A percentile compares a stretch with the other conserved stretches of the same genome.
Evolutionary conservation across 2,113 vertebrate genomes (phyloP).

Genomic region (Scopus umbretta): DNA sequence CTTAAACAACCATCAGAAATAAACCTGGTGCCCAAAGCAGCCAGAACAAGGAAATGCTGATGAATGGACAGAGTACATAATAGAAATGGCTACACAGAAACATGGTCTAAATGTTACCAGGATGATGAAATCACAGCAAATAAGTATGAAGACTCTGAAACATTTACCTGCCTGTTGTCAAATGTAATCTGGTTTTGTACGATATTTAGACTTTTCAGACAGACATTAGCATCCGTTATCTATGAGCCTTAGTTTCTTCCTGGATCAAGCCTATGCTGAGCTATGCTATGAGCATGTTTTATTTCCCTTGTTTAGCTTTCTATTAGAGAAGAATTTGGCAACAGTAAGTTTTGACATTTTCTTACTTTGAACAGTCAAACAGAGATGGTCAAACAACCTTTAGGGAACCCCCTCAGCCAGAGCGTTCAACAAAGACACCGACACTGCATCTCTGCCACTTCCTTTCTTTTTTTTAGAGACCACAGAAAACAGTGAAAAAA

Average conservation of each 20-base stretch:
- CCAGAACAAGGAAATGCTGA: not conserved
- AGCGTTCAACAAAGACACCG: not conserved
- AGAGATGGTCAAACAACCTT: not conserved
- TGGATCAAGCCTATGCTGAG: not conserved
- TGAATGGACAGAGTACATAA: fast-evolving
- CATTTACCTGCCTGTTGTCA: not conserved
- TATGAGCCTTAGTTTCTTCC: not conserved
- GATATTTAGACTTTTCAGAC: not conserved
- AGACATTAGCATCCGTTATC: not conserved
- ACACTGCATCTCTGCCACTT: not conserved
- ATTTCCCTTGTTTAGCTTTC: not conserved
- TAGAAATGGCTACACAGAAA: not conserved
- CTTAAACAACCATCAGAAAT: not conserved
- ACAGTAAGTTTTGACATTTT: not conserved
- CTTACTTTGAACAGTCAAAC: not conserved
- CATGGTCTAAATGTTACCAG: fast-evolving
- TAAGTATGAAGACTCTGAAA: not conserved
- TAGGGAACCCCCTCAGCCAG: not conserved
- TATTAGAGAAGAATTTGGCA: not conserved
- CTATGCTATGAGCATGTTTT: not conserved
- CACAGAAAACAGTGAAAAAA: not conserved
- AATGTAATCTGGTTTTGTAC: not conserved
- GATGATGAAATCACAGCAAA: not conserved
- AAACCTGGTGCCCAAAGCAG: not conserved
- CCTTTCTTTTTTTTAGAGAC: not conserved